These are phyloP conservation scores for Aeoliscus strigatus DNA, from an alignment of 2,797 vertebrate species.

Conservation along the genomic window DNA sequence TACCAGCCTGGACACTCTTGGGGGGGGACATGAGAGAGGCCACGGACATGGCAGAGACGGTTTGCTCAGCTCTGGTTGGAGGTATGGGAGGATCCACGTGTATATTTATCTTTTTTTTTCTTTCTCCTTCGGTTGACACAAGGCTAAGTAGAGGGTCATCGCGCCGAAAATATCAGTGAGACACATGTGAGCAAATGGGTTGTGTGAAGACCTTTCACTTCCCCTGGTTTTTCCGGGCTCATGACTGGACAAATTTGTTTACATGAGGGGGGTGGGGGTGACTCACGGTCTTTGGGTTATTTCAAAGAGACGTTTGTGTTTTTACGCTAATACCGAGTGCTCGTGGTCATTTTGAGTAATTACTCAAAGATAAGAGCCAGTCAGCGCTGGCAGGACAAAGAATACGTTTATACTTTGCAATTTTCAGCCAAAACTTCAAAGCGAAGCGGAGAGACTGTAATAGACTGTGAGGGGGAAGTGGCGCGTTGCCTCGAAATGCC, in stretches of 20 bases:
- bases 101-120: slow-evolving; percentile 55
- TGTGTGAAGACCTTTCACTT: slow-evolving; percentile 29
- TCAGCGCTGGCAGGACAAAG: slow-evolving; percentile 43
- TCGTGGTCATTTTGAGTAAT: slow-evolving; percentile 28
- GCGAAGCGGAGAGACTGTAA: slow-evolving; percentile 19
- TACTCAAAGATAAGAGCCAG: slow-evolving; percentile 42
- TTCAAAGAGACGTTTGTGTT: slow-evolving; percentile 12
- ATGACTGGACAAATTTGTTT: slow-evolving; percentile 37
- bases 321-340: slow-evolving; percentile 17
- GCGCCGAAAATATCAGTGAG: slow-evolving; percentile 23
- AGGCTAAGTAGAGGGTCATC: slow-evolving; percentile 31
- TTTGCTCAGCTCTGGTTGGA: slow-evolving; percentile 52
- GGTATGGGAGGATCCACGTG: slow-evolving; percentile 24
- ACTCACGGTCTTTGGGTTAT: slow-evolving; percentile 27
- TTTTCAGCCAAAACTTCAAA: slow-evolving; percentile 37
- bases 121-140: slow-evolving; percentile 23
- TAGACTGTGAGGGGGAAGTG: slow-evolving; percentile 8
- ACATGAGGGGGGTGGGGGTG: slow-evolving; percentile 24
- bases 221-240: slow-evolving; percentile 9
- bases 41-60: slow-evolving; percentile 35
- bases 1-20: slow-evolving; percentile 43
- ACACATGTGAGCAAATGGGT: slow-evolving; percentile 17
- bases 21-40: slow-evolving; percentile 41
- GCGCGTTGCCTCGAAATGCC: slow-evolving; percentile 28
- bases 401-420: slow-evolving; percentile 25